Evolutionary conservation across 1,140 invertebrate species (phyloP).

Genomic region (Leptoteleia sp.): DNA sequence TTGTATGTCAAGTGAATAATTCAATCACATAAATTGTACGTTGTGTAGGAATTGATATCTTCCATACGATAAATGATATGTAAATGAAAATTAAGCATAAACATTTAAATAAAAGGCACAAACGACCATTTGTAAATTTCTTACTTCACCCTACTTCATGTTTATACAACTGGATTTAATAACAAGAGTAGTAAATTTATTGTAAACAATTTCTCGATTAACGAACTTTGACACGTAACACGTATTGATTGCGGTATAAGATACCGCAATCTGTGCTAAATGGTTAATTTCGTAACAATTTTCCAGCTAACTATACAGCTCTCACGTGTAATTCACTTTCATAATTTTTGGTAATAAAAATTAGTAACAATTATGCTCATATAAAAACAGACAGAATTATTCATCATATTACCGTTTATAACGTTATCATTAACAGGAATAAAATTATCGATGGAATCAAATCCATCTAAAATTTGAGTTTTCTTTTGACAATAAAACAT

Average conservation of each 20-base stretch:
- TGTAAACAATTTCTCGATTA: conserved; percentile 12
- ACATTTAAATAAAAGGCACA: conserved; percentile 33
- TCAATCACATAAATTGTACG: background rate
- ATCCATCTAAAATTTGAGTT: too few relatives aligned
- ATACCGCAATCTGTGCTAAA: conserved; percentile 1
- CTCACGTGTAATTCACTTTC: too few relatives aligned
- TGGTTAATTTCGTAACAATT: conserved; percentile 9
- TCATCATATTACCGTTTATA: too few relatives aligned
- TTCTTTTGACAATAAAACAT: too few relatives aligned
- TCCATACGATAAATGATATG: conserved; percentile 13
- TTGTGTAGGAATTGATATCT: conserved; percentile 2
- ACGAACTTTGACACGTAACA: conserved; percentile 6
- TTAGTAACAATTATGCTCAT: too few relatives aligned
- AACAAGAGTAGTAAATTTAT: conserved; percentile 21
- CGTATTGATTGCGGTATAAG: conserved; percentile 25
- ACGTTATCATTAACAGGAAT: too few relatives aligned
- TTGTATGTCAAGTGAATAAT: conserved; percentile 19
- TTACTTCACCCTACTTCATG: background rate
- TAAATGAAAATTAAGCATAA: conserved; percentile 18
- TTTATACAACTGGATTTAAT: background rate
- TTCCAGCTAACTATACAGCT: conserved; percentile 6
- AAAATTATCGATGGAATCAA: too few relatives aligned
- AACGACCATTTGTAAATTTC: background rate
- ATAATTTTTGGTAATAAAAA: too few relatives aligned
- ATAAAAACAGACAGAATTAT: too few relatives aligned